phyloP scores from a whole-genome alignment of 1,140 invertebrate species.

The Hylaeus anthracinus region DNA sequence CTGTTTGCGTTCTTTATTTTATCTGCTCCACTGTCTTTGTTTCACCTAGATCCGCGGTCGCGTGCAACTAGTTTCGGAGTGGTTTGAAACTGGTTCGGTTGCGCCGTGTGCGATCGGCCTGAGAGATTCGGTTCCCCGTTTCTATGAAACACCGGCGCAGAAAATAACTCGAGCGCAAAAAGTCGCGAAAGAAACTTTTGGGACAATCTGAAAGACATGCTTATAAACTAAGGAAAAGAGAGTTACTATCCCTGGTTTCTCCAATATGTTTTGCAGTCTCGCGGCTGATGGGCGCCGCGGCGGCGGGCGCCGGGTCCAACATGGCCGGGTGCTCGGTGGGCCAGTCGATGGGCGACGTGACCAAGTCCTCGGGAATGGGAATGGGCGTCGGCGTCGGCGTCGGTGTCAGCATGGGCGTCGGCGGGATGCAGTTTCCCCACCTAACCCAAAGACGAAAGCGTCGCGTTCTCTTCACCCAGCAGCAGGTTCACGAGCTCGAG shows the following conservation, averaged over 20 bases:
- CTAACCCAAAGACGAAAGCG: conserved; percentile 95
- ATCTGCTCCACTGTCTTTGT: too few species aligned
- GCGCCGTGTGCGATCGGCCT: too few species aligned
- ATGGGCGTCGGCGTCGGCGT: conserved; percentile 84
- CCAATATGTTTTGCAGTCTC: conserved; percentile 87
- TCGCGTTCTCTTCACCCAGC: conserved; percentile 98
- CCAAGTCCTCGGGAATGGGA: conserved; percentile 84
- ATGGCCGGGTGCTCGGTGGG: conserved; percentile 84
- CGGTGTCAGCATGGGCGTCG: conserved; percentile 89
- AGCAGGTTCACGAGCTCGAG: conserved; percentile 99
- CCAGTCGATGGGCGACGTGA: conserved; percentile 93
- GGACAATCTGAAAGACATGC: too few species aligned
- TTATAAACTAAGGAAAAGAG: too few species aligned
- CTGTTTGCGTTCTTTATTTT: too few species aligned
- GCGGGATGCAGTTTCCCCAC: conserved; percentile 95
- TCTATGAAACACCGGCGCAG: too few species aligned
- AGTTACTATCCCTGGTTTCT: conserved; percentile 36
- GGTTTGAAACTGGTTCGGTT: too few species aligned
- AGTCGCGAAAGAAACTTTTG: too few species aligned
- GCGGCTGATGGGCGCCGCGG: conserved; percentile 91
- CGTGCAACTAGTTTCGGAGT: too few species aligned
- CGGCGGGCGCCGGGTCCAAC: conserved; percentile 84
- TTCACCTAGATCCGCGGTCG: too few species aligned
- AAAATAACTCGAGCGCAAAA: too few species aligned
- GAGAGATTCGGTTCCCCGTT: too few species aligned